A percentile compares a stretch with the other conserved stretches of the same genome.
Conservation (phyloP, 1,140 invertebrate species). For the Drosophila ironensis region DNA sequence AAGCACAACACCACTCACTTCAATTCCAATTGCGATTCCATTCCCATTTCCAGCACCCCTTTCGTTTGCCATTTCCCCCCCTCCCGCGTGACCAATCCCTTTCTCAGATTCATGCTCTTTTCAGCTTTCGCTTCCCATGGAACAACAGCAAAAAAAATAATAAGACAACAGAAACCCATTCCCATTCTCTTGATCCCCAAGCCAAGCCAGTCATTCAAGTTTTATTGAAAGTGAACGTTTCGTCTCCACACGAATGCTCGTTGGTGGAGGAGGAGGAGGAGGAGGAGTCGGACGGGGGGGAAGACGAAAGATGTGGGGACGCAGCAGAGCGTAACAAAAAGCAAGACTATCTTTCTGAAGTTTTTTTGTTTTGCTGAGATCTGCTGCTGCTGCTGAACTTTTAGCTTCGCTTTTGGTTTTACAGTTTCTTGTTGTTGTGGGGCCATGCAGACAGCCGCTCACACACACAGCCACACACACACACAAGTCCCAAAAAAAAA, state of each 20-base stretch:
- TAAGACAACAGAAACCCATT: too few species aligned
- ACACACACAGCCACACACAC: slow-evolving; percentile 18
- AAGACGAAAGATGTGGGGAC: slow-evolving; percentile 9
- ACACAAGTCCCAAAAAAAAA: slow-evolving; percentile 17
- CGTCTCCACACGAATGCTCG: slow-evolving; percentile 57
- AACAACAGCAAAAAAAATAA: slow-evolving; percentile 24
- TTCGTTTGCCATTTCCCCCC: too few species aligned
- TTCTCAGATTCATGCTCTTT: slow-evolving; percentile 12
- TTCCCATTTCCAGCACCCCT: too few species aligned
- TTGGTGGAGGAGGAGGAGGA: slow-evolving; percentile 1
- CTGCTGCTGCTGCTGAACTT: slow-evolving; percentile 61
- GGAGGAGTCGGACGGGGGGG: not conserved
- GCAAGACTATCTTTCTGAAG: slow-evolving; percentile 75
- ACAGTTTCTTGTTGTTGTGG: slow-evolving; percentile 32
- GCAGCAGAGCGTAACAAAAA: slow-evolving; percentile 64
- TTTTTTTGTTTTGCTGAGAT: slow-evolving; percentile 50
- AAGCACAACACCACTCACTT: slow-evolving; percentile 1
- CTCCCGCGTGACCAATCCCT: not conserved
- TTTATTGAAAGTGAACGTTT: slow-evolving; percentile 79
- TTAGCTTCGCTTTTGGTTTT: slow-evolving; percentile 53
- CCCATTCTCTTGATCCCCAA: slow-evolving; percentile 64
- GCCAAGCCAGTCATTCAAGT: slow-evolving; percentile 76
- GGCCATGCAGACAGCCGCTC: slow-evolving; percentile 52
- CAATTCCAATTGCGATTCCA: too few species aligned
- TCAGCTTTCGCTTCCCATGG: slow-evolving; percentile 55